phyloP scores from a whole-genome alignment of 2,888 invertebrate genomes.

The Aphidoletes aphidimyza region DNA sequence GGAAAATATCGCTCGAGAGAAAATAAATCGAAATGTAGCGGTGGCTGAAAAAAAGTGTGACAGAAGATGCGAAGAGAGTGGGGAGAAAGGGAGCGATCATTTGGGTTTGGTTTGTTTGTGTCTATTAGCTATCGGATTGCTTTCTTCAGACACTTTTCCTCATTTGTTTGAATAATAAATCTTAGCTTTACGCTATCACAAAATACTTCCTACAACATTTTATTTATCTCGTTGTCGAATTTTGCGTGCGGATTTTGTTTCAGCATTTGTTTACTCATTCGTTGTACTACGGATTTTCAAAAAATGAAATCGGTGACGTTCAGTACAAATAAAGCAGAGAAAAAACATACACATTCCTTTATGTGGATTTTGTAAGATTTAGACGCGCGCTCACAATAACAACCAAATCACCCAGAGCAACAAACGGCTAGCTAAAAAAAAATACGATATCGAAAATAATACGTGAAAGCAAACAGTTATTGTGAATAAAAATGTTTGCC shows the following conservation, averaged over 20 bases:
- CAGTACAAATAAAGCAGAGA: too few species aligned
- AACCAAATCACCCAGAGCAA: too few species aligned
- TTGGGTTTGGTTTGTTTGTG: background rate
- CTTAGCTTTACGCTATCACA: conserved; percentile 4
- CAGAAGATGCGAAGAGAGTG: background rate
- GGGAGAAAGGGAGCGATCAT: background rate
- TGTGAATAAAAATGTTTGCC: conserved; percentile 17
- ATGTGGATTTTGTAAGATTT: background rate
- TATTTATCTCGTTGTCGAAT: background rate
- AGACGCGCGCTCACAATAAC: too few species aligned
- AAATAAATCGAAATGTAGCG: too few species aligned
- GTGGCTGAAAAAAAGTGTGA: too few species aligned
- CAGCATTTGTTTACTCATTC: background rate
- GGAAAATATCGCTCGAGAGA: background rate
- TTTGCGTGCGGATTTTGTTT: background rate
- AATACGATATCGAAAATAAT: conserved; percentile 30
- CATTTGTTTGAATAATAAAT: conserved; percentile 37
- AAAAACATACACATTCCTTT: conserved; percentile 18
- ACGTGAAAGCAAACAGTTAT: conserved; percentile 37
- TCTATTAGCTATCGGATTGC: conserved; percentile 43
- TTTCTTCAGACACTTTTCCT: conserved; percentile 34
- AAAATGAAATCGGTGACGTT: conserved; percentile 11
- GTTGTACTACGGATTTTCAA: background rate
- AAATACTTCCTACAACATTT: background rate
- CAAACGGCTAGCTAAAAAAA: background rate